phyloP scores from a whole-genome alignment of 2,113 vertebrate species.

The Corvus moneduloides region DNA sequence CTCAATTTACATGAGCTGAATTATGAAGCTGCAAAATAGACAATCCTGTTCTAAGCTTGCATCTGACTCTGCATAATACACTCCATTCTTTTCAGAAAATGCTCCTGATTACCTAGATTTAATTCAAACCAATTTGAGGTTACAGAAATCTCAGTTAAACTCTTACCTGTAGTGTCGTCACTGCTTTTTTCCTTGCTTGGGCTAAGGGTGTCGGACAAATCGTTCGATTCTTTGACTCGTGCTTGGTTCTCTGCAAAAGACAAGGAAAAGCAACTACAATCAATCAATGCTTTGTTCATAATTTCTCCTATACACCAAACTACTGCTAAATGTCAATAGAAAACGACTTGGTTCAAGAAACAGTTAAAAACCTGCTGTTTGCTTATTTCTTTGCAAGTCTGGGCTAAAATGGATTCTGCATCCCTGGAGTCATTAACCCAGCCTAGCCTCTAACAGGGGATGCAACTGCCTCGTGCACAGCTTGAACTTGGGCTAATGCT shows the following conservation, averaged over 20 bases:
- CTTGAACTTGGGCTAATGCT: slow-evolving; percentile 65
- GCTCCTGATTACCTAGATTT: not conserved
- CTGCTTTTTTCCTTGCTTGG: slow-evolving; percentile 98
- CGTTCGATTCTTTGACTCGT: slow-evolving; percentile 88
- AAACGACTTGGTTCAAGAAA: not conserved
- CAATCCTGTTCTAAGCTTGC: not conserved
- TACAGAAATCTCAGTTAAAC: not conserved
- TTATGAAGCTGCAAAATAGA: not conserved
- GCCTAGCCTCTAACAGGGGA: slow-evolving; percentile 37
- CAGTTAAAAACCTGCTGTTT: not conserved
- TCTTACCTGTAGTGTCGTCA: slow-evolving; percentile 93
- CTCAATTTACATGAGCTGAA: not conserved
- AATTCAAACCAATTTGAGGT: not conserved
- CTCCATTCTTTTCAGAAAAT: not conserved
- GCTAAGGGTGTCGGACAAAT: slow-evolving; percentile 98
- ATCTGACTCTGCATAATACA: not conserved
- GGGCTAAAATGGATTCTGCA: slow-evolving; percentile 63
- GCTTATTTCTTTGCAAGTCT: slow-evolving; percentile 39
- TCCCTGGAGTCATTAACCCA: slow-evolving; percentile 45
- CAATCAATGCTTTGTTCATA: slow-evolving; percentile 1
- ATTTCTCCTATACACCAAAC: not conserved
- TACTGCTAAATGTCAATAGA: not conserved
- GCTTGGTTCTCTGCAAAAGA: slow-evolving; percentile 84
- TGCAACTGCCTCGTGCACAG: slow-evolving; percentile 62
- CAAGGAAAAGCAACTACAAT: slow-evolving; percentile 21